Evolutionary conservation across 2,797 vertebrate genomes (phyloP).

Genomic region (Oreochromis grahami): DNA sequence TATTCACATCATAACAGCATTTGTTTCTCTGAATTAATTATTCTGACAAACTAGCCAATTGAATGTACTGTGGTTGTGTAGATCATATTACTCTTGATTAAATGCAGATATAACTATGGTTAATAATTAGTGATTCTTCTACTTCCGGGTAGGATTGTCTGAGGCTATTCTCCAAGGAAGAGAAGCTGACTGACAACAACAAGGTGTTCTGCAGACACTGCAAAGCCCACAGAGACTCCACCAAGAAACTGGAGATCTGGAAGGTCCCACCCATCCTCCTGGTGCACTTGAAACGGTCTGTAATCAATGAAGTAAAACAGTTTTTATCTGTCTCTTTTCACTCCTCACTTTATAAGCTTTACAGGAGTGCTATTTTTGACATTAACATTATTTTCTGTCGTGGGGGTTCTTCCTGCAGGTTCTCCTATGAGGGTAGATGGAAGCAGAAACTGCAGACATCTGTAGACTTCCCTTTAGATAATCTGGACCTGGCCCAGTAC

Average conservation of each 20-base stretch:
- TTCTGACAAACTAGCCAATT: neutral
- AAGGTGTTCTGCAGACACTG: constrained; percentile 96
- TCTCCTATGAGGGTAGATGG: constrained; percentile 97
- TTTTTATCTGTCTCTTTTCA: neutral
- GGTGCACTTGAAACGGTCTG: constrained; percentile 94
- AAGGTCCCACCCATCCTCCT: constrained; percentile 94
- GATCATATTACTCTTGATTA: neutral
- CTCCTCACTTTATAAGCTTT: neutral
- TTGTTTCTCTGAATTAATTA: neutral
- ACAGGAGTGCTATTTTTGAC: neutral
- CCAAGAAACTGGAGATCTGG: constrained; percentile 99
- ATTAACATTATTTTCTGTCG: neutral
- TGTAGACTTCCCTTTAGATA: constrained; percentile 94
- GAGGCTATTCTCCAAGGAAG: constrained; percentile 96
- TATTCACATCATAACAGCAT: neutral
- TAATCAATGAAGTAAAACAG: neutral
- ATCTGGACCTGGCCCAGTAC: constrained; percentile 89
- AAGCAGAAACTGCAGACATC: constrained; percentile 96
- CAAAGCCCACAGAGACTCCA: constrained; percentile 91
- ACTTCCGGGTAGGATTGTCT: constrained; percentile 87
- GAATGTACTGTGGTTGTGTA: too few relatives aligned
- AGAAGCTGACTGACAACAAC: constrained; percentile 95
- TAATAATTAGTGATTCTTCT: neutral
- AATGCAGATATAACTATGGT: neutral
- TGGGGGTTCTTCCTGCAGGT: constrained; percentile 63